Conservation (phyloP, 2,888 invertebrate genomes). For the Rapana venosa region DNA sequence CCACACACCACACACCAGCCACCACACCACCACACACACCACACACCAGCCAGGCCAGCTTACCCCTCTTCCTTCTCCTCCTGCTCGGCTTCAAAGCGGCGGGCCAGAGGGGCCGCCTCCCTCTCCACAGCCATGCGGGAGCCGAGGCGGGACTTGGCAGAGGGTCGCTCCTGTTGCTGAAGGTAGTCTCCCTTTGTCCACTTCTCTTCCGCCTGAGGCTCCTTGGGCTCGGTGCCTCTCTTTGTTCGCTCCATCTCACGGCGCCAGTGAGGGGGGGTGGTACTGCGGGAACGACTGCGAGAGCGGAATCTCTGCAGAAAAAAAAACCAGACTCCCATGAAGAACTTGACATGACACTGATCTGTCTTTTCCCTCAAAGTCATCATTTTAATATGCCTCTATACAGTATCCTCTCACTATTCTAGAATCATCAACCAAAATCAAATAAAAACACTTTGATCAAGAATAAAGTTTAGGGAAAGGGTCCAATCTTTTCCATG, state of each 20-base stretch:
- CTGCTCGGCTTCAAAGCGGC: slow-evolving; percentile 19
- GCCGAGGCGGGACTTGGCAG: slow-evolving; percentile 35
- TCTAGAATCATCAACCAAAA: no score
- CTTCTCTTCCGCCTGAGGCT: slow-evolving; percentile 48
- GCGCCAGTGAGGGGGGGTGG: slow-evolving; percentile 96
- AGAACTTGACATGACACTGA: not conserved
- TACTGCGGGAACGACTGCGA: slow-evolving; percentile 88
- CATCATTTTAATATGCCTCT: no score
- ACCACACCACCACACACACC: no score
- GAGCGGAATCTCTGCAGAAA: slow-evolving; percentile 45
- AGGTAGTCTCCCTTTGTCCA: slow-evolving; percentile 56
- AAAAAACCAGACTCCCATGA: not conserved
- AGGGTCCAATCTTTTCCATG: no score
- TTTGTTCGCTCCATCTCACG: slow-evolving; percentile 55
- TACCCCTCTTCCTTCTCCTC: slow-evolving; percentile 12
- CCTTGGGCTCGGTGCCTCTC: slow-evolving; percentile 41
- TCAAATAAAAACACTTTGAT: no score
- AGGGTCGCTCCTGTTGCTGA: slow-evolving; percentile 37
- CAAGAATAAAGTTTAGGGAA: no score
- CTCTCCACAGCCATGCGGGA: slow-evolving; percentile 7
- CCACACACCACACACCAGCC: no score
- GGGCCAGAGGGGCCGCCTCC: slow-evolving; percentile 8
- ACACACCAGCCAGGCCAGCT: not conserved
- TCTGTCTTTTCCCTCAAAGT: no score
- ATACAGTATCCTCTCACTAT: no score